phyloP scores from a whole-genome alignment of 2,797 vertebrate genomes.

The Lutjanus argentimaculatus region DNA sequence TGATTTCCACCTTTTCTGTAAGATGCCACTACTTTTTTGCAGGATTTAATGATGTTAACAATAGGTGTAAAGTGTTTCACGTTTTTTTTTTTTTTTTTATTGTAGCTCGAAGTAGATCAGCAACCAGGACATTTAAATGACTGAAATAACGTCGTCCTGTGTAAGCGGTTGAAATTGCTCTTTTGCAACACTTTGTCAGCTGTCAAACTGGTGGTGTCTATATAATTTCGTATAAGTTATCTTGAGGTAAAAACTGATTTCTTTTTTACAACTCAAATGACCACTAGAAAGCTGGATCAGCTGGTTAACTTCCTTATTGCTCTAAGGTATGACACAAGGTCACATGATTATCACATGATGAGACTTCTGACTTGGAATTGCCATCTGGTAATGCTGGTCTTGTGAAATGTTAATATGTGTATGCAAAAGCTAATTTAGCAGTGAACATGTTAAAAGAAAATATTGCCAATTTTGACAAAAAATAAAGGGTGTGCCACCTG shows the following conservation, averaged over 20 bases:
- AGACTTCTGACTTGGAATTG: conserved; percentile 59
- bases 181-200: neutral
- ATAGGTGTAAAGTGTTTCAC: too few relatives aligned
- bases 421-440: neutral
- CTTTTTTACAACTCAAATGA: neutral
- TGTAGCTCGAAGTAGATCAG: neutral
- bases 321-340: conserved; percentile 65
- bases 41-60: neutral
- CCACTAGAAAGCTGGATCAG: conserved; percentile 32
- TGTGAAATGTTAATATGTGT: neutral
- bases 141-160: neutral
- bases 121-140: neutral
- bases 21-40: neutral
- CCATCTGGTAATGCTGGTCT: neutral
- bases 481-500: neutral
- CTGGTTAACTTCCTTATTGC: conserved; percentile 76
- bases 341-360: conserved; percentile 83
- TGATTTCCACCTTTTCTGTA: neutral
- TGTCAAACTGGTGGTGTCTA: neutral
- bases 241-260: rapidly evolving
- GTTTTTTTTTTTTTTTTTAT: neutral
- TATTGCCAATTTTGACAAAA: neutral
- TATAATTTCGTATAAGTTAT: neutral
- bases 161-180: neutral
- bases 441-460: neutral